These are phyloP conservation scores for Mastacembelus armatus DNA, from an alignment of 2,797 vertebrate genomes.

Conservation along the genomic window DNA sequence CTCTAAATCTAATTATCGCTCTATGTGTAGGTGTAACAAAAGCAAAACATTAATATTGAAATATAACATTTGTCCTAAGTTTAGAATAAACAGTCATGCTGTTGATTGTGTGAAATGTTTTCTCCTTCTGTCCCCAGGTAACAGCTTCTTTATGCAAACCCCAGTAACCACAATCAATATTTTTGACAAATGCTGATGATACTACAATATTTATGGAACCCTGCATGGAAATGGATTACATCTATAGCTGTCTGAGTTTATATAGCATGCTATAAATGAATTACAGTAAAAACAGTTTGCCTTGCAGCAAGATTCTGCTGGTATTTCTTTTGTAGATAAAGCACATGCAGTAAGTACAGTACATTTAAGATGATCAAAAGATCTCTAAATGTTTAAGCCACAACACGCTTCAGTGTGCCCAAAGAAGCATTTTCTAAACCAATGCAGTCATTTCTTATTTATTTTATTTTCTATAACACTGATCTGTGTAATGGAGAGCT, in stretches of 20 bases:
- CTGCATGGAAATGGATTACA: slow-evolving; percentile 8
- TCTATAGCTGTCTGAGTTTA: neutral
- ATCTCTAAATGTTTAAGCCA: neutral
- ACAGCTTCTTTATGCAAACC: neutral
- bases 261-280: neutral
- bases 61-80: too few species aligned
- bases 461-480: slow-evolving; percentile 7
- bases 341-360: neutral
- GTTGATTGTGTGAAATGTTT: neutral
- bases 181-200: slow-evolving; percentile 9
- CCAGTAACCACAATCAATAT: neutral
- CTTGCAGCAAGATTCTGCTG: neutral
- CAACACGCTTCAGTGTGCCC: neutral
- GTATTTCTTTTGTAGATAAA: neutral
- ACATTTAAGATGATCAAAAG: neutral
- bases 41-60: too few species aligned
- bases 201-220: neutral
- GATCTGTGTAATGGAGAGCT: slow-evolving; percentile 7
- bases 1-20: neutral
- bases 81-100: neutral
- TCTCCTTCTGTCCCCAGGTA: neutral
- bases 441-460: neutral
- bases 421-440: slow-evolving; percentile 2
- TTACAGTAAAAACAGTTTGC: neutral
- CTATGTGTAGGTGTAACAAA: too few species aligned